Conservation (phyloP, 2,888 invertebrate genomes). For the Cordylochernes scorpioides region DNA sequence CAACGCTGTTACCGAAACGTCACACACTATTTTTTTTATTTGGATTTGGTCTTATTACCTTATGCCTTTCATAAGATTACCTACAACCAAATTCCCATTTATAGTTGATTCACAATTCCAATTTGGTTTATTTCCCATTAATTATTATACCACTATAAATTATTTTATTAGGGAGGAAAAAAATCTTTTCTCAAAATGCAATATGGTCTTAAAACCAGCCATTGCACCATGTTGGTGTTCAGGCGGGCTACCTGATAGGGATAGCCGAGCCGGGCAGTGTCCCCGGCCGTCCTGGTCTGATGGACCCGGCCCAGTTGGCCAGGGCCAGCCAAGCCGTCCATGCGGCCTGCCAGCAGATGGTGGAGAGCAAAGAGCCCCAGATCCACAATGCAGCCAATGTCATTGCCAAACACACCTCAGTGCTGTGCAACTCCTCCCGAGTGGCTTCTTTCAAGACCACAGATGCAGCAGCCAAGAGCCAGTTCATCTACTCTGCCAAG, state of each 20-base stretch:
- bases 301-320: conserved; percentile 61
- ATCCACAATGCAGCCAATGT: conserved; percentile 69
- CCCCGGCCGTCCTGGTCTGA: conserved; percentile 59
- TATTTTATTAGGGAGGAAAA: too few relatives aligned
- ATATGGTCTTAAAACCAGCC: too few relatives aligned
- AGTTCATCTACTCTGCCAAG: conserved; percentile 90
- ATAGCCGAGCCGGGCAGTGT: conserved; percentile 68
- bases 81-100: too few relatives aligned
- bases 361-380: conserved; percentile 25
- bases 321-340: conserved; percentile 71
- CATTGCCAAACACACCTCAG: conserved; percentile 83
- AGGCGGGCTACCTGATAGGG: conserved; percentile 73
- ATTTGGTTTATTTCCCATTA: too few relatives aligned
- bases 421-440: conserved; percentile 79
- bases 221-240: conserved; percentile 22
- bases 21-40: too few relatives aligned
- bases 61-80: too few relatives aligned
- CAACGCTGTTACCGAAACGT: too few relatives aligned
- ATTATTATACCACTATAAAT: too few relatives aligned
- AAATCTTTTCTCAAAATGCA: neutral
- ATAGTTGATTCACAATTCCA: too few relatives aligned
- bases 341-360: conserved; percentile 51
- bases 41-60: too few relatives aligned
- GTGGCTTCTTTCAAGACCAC: conserved; percentile 66
- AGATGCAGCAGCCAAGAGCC: conserved; percentile 72